These are phyloP conservation scores for Sturnus vulgaris DNA, from an alignment of 2,113 vertebrate species.

Conservation along the genomic window DNA sequence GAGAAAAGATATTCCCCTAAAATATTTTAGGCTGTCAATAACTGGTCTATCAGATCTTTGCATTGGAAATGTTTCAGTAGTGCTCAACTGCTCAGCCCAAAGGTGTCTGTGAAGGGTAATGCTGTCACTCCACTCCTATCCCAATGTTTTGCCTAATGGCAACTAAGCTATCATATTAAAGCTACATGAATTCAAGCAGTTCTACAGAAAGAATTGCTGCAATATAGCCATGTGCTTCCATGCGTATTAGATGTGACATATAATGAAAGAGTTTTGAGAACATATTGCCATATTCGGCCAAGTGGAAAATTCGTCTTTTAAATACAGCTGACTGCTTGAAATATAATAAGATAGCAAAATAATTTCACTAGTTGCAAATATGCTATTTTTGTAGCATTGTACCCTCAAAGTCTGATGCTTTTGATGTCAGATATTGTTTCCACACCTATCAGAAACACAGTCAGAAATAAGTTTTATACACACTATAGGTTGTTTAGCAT, in stretches of 20 bases:
- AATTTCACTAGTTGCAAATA: background rate
- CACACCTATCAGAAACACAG: background rate
- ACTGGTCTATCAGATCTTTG: background rate
- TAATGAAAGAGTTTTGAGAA: background rate
- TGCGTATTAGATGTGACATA: background rate
- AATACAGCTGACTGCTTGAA: background rate
- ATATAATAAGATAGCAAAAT: background rate
- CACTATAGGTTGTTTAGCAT: background rate
- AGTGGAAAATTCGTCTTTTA: background rate
- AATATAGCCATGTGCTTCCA: background rate
- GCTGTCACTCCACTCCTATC: background rate
- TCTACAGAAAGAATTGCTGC: background rate
- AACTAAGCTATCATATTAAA: background rate
- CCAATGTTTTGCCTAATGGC: slow-evolving; percentile 8
- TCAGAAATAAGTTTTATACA: background rate
- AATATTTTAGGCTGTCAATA: background rate
- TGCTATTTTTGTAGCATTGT: background rate
- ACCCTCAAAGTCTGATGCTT: background rate
- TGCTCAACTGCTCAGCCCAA: background rate
- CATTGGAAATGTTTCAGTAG: background rate
- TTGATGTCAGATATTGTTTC: background rate
- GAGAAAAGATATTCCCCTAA: background rate
- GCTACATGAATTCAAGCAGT: background rate
- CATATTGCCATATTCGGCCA: background rate
- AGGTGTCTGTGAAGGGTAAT: background rate